Base-by-base conservation (phyloP, 2,113 vertebrate genomes). In the Deroptyus accipitrinus region DNA sequence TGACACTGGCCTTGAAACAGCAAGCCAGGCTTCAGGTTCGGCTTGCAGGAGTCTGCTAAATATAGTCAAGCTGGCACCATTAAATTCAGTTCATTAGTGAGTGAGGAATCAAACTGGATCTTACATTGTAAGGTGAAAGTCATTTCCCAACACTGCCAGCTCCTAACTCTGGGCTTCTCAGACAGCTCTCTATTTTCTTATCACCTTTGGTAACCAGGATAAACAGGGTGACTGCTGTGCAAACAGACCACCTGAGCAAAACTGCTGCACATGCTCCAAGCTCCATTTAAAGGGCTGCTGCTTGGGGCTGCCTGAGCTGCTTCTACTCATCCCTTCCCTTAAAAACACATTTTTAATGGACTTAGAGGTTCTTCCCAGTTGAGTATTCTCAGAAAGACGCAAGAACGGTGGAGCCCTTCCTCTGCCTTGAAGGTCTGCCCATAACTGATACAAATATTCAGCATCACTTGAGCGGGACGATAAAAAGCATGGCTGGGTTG, bases 81-180 rank as follows among this genome's bases (percentile, higher is more conserved):
- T 90, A 93, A 84, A 91, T 64, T 14, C 61, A 27, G 80, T 42
- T 92, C 95, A 83, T 96, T 82, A 97, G 92, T 1, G 64, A 90
- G 89, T 1, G 51, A 91, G 84, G 92, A 88, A 97, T 93, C 96
- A 94, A 78, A 91, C 30, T 49, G 72, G 67, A 94, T 91, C 83
- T 75, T 17, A 49, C 2, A 2, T 35, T 1, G 9, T 14, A 90
- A 90, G 88, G 84, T 22, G 39, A 70, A 64, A 90, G 94, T 80
- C 28, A 85, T 57, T 77, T 94, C 83, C 55, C 0, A 1, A 3
- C n/a, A 31, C 55, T 63, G 84, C 63, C 0, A 0, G 73, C 70
- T 94, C 92, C 74, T 17, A 48, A 7, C 91, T 94, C 64, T 5
- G 2, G 28, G 25, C 88, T 92, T 79, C 70, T 62, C 80, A 37